Evolutionary conservation across 2,113 vertebrate species (phyloP).

Genomic region (Phaethornis superciliosus): DNA sequence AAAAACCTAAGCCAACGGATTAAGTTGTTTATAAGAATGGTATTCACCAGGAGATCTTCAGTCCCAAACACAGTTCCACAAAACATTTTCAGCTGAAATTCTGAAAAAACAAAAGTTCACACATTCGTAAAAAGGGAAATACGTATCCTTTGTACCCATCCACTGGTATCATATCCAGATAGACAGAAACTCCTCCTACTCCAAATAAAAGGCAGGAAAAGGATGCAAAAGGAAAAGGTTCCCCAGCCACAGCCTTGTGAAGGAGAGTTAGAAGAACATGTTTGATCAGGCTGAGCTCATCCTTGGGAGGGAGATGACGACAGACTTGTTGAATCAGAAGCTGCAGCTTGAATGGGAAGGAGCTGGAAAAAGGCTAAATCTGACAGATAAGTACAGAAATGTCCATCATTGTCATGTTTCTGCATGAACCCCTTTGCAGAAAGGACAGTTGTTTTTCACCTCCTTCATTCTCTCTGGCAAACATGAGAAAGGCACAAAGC

Average conservation of each 20-base stretch:
- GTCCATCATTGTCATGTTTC: accelerated
- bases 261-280: slow-evolving; percentile 1
- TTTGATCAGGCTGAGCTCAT: background rate
- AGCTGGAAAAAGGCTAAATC: background rate
- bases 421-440: background rate
- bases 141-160: background rate
- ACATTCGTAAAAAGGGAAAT: background rate
- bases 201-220: background rate
- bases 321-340: background rate
- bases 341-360: background rate
- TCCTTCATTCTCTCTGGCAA: background rate
- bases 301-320: background rate
- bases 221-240: background rate
- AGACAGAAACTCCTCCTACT: background rate
- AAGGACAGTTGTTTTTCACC: accelerated
- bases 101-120: background rate
- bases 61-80: background rate
- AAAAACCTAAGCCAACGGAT: background rate
- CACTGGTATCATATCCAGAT: background rate
- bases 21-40: background rate
- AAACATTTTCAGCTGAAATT: background rate
- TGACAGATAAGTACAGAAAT: background rate
- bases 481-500: background rate
- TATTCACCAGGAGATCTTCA: background rate
- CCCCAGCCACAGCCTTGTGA: background rate